Evolutionary conservation across 1,140 invertebrate species (phyloP).

Genomic region (Drosophila nebulosa): DNA sequence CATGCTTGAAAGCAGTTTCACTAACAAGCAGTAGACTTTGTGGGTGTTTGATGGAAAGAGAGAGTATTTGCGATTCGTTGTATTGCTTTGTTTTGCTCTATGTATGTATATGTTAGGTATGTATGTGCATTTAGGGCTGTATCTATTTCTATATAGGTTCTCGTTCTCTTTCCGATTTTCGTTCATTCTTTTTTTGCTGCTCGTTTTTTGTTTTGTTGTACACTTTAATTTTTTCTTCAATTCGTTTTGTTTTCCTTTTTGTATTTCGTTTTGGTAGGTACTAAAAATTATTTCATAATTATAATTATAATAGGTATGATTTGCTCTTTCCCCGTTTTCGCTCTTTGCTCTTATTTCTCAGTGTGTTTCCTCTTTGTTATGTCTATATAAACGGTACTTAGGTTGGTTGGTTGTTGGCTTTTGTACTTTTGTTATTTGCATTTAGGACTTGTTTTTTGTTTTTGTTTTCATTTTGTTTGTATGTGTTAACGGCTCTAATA

Average conservation of each 20-base stretch:
- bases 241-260: constrained; percentile 13
- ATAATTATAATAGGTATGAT: constrained; percentile 39
- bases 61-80: constrained; percentile 8
- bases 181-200: no score
- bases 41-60: constrained; percentile 1
- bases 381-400: constrained; percentile 76
- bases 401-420: constrained; percentile 79
- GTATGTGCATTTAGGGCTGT: background rate
- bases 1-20: no score
- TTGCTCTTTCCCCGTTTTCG: constrained; percentile 26
- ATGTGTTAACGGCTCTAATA: constrained; percentile 50
- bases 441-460: constrained; percentile 73
- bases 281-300: constrained; percentile 53
- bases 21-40: no score
- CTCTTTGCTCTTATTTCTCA: constrained; percentile 26
- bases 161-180: constrained; percentile 7
- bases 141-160: constrained; percentile 13
- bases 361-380: constrained; percentile 24
- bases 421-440: constrained; percentile 80
- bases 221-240: background rate
- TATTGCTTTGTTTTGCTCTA: constrained; percentile 56
- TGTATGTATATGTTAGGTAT: constrained; percentile 16
- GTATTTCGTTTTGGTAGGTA: constrained; percentile 53
- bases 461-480: constrained; percentile 14
- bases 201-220: constrained; percentile 4